These are phyloP conservation scores for Centropus unirufus DNA, from an alignment of 2,113 vertebrate genomes.

Conservation along the genomic window DNA sequence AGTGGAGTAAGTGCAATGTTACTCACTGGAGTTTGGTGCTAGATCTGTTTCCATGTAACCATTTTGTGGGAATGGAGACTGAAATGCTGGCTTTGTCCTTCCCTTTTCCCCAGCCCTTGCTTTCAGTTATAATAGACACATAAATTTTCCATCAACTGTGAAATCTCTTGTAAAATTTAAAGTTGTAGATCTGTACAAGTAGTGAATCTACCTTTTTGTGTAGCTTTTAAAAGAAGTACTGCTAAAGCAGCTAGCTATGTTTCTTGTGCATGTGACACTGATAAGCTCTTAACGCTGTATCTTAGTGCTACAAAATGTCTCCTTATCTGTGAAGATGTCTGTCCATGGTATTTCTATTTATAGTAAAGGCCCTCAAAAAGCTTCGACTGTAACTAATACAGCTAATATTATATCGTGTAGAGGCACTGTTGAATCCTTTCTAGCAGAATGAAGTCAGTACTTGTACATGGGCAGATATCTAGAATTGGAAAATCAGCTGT, in stretches of 20 bases:
- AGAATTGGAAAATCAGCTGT: not conserved
- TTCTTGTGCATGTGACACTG: not conserved
- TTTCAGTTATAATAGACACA: not conserved
- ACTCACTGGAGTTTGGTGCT: not conserved
- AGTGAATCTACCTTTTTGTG: not conserved
- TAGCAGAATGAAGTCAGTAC: not conserved
- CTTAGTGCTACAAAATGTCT: not conserved
- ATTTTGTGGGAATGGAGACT: not conserved
- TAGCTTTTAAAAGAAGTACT: not conserved
- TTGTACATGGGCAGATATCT: not conserved
- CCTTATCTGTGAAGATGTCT: constrained; percentile 11
- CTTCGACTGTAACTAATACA: not conserved
- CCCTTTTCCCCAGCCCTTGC: rapidly evolving
- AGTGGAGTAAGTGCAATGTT: not conserved
- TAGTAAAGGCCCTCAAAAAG: not conserved
- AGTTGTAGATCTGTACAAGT: not conserved
- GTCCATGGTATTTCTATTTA: not conserved
- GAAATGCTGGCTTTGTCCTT: not conserved
- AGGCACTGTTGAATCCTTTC: not conserved
- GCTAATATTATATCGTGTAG: not conserved
- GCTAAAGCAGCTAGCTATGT: not conserved
- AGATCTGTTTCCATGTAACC: not conserved
- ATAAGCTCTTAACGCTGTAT: not conserved
- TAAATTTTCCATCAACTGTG: not conserved
- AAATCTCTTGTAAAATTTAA: not conserved